Base-by-base conservation (phyloP, 1,140 invertebrate genomes). In the Drosophila erecta region DNA sequence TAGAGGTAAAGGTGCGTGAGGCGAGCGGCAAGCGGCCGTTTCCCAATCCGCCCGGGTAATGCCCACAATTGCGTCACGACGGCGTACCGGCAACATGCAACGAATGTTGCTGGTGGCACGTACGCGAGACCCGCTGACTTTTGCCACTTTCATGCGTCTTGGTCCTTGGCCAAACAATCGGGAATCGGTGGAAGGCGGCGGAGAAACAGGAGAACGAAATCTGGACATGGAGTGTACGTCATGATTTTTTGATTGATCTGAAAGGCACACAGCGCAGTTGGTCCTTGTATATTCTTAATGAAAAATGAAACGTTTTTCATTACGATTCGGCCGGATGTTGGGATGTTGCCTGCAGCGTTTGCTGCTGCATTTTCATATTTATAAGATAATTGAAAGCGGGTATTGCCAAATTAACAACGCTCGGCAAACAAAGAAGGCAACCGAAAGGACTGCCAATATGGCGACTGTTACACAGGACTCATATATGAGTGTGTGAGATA, bases 381-480 rank as follows among this genome's bases (percentile, higher is more conserved):
- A 91, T 91, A 91, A 91, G 90, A 91, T 91, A 91, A 91, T 91
- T 91, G 90, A 91, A 91, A 91, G 90, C 86, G 90, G 90, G 90
- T 91, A 90, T 91, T 91, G 86, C 90, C 90, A 91, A 91, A 91
- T 91, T 91, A 91, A 91, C 80, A 85, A 79, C 87, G 80, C 87
- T 91, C 71, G 75, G 83, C 77, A 91, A 91, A 91, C 90, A 91
- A 83, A 69, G 56, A 44, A 55, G 37, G 58, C 54, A 65, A 56
- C 44, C 69, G 41, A 44, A 44, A 54, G 73, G 49, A 64, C 74
- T 81, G 66, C 49, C 83, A 86, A 86, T 86, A 86, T 86, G 83
- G 87, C 84, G 85, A 78, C 70, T 90, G 61, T 51, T 44, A 66
- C 59, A 73, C 72, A 66, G 62, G 46, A 72, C 56, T 64, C 60